Percentiles rank a stretch among this genome's conserved stretches.
phyloP scores from a whole-genome alignment of 2,888 invertebrate species.

The Dryocosmus kuriphilus region DNA sequence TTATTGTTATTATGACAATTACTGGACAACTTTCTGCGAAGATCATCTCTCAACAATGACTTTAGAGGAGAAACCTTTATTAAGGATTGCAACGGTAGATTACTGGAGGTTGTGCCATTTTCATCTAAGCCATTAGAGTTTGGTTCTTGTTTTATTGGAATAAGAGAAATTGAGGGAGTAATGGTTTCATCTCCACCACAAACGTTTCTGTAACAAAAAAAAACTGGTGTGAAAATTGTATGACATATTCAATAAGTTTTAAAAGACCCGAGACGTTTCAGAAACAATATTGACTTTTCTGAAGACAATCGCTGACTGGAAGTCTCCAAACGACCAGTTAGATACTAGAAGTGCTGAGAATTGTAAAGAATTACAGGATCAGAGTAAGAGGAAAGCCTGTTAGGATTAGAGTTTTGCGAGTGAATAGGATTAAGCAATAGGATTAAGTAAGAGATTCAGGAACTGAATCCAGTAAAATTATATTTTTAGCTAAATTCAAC shows the following conservation, averaged over 20 bases:
- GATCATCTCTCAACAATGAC: slow-evolving; percentile 89
- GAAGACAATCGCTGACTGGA: neutral
- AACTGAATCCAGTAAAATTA: too few relatives aligned
- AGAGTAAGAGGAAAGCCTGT: neutral
- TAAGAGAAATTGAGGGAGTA: slow-evolving; percentile 91
- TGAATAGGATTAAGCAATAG: neutral
- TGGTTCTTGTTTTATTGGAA: slow-evolving; percentile 86
- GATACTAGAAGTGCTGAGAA: neutral
- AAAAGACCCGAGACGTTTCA: neutral
- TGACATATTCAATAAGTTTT: neutral
- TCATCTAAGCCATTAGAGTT: slow-evolving; percentile 79
- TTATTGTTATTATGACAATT: slow-evolving; percentile 65
- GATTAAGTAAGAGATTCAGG: neutral
- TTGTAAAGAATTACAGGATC: neutral
- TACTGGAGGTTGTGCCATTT: slow-evolving; percentile 82
- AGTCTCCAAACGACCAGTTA: neutral
- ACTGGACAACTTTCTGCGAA: slow-evolving; percentile 88
- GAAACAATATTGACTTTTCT: neutral
- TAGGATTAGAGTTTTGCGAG: neutral
- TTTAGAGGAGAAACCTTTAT: slow-evolving; percentile 92
- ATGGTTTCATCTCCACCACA: slow-evolving; percentile 80
- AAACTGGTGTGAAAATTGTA: neutral
- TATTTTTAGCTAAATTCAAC: too few relatives aligned
- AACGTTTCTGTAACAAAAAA: slow-evolving; percentile 66
- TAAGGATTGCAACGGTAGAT: slow-evolving; percentile 83